These are phyloP conservation scores for Eulacestoma nigropectus DNA, from an alignment of 2,113 vertebrate genomes.

Conservation along the genomic window DNA sequence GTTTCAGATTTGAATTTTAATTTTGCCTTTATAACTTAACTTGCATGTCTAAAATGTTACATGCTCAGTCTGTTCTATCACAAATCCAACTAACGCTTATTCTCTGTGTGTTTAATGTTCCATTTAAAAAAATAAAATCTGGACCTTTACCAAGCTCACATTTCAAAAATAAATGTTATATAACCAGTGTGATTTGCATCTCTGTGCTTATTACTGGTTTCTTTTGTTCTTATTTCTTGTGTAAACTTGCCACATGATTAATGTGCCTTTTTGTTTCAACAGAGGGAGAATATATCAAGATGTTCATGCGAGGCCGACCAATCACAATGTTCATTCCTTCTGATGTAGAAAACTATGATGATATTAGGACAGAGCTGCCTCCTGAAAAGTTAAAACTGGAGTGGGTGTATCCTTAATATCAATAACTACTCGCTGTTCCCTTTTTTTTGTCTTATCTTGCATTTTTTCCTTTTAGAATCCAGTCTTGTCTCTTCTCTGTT, in stretches of 20 bases:
- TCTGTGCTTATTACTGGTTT: not conserved
- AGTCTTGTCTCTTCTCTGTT: not conserved
- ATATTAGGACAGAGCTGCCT: constrained; percentile 89
- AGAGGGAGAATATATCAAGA: constrained; percentile 97
- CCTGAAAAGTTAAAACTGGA: constrained; percentile 94
- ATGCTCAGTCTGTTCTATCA: not conserved
- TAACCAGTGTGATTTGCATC: not conserved
- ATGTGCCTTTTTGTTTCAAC: constrained; percentile 66
- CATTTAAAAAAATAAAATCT: not conserved
- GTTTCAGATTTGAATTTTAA: not conserved
- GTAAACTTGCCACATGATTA: constrained; percentile 23
- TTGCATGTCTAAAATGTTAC: constrained; percentile 9
- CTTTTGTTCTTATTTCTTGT: not conserved
- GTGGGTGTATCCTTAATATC: constrained; percentile 95
- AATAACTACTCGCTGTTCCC: not conserved
- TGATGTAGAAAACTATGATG: constrained; percentile 89
- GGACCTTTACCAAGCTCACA: not conserved
- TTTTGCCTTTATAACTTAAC: not conserved
- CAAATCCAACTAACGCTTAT: not conserved
- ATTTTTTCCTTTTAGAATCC: not conserved
- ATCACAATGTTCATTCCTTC: constrained; percentile 99
- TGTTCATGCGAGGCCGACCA: constrained; percentile 97
- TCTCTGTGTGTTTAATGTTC: not conserved
- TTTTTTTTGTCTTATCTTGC: not conserved
- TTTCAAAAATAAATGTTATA: not conserved